Conservation (phyloP, 2,888 invertebrate genomes). For the Syrista parreyssii region DNA sequence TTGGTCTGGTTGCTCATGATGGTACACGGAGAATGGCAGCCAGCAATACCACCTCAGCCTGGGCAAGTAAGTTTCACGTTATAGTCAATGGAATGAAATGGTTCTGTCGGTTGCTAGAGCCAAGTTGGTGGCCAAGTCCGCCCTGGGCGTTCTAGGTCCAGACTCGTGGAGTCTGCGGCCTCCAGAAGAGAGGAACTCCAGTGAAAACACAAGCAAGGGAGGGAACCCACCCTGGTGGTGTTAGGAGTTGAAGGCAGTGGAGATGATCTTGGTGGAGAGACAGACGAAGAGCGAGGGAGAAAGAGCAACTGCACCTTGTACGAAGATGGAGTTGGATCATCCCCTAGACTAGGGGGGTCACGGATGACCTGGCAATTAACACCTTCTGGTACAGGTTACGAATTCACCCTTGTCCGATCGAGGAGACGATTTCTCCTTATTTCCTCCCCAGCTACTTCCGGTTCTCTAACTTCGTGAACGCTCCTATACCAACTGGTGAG, state of each 20-base stretch:
- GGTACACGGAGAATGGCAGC: neutral
- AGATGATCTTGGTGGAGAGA: neutral
- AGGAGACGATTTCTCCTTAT: neutral
- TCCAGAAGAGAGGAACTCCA: conserved; percentile 34
- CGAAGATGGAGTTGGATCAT: neutral
- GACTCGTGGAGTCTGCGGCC: conserved; percentile 28
- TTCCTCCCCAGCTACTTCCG: neutral
- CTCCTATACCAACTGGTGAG: neutral
- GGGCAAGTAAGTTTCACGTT: conserved; percentile 54
- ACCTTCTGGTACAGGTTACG: neutral
- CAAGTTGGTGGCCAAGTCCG: conserved; percentile 49
- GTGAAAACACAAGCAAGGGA: conserved; percentile 37
- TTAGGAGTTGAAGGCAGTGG: neutral
- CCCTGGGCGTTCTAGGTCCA: conserved; percentile 48
- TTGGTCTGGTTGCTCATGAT: neutral
- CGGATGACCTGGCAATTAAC: conserved; percentile 45
- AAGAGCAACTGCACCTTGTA: neutral
- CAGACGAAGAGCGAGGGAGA: neutral
- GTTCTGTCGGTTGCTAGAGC: conserved; percentile 43
- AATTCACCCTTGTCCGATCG: neutral
- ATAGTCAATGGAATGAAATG: conserved; percentile 59
- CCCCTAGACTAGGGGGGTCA: conserved; percentile 25
- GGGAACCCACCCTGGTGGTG: neutral
- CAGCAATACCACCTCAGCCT: neutral
- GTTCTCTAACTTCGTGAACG: neutral